Base-by-base conservation (phyloP, 2,113 vertebrate genomes). In the Poecilia latipinna region DNA sequence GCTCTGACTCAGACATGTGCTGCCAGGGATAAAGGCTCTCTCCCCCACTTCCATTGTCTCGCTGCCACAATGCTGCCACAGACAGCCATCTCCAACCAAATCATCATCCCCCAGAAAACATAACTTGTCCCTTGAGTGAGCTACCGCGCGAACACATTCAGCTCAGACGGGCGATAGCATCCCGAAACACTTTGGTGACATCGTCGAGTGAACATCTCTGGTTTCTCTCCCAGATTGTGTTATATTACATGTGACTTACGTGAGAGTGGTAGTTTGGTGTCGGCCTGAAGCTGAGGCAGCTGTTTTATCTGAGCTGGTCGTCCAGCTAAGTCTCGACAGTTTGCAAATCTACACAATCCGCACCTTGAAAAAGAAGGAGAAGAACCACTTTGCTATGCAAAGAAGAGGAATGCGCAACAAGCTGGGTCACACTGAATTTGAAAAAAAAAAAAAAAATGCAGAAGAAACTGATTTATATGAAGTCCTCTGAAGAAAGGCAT, bases 1-100 rank as follows among this genome's bases (percentile, higher is more conserved):
- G 84, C 89, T 92, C 86, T 92, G 91, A 93, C 90, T 94, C 92
- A 88, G 87, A 89, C 90, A 83, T 90, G 89, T 85, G 89, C 91
- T 85, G 88, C 80, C 80, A 82, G 82, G 85, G 85, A 91, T 75
- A 77, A 82, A 83, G 84, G 77, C 85, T 88, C 81, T 84, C 79
- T 88, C 82, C 84, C 82, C 85, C 78, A 72, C 73, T 87, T 82
- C 74, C 68, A 91, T 89, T 88, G 83, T 89, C 89, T 88, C 68
- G 57, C 75, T 74, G 81, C 82, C 87, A 85, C 86, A 83, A 78
- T 86, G 80, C 87, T 64, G 77, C 82, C 68, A 85, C 84, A 89
- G 85, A 88, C 88, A 87, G 82, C 80, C 90, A 87, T 85, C 82
- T 85, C 82, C 72, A 72, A 57, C 72, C 67, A 66, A 78, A 79